Evolutionary conservation across 2,797 vertebrate genomes (phyloP), one percentile per base, ranked within the genome.

Genomic region (Enteromius fasciolatus): DNA sequence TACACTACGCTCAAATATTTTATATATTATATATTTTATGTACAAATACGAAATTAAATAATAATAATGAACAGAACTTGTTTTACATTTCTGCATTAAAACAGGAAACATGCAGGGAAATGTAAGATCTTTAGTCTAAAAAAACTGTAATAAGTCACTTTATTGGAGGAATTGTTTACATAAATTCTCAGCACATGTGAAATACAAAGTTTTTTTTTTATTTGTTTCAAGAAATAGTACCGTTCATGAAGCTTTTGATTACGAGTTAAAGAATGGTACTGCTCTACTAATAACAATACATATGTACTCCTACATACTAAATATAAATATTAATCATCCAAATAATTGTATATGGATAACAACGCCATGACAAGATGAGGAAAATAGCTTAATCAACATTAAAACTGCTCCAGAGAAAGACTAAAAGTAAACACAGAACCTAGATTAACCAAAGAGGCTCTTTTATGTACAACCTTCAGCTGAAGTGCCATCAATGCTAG

Each of bases 401-500:
- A 41, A 12, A 76, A 23, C 80, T 25, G 18, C 18, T 76, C 9
- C 20, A 75, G 31, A 64, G 28, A 76, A 76, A 75, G n/a, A 59
- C 14, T 48, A 46, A 57, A 76, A 54, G 48, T 33, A 68, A 76
- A 81, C 57, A 63, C 41, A 63, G 48, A 25, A 44, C 12, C 25
- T 44, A 12, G 50, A 64, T 36, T 2, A 63, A 39, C 18, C 15
- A 52, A 59, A 28, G 17, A 80, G 52, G n/a, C 11, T 64, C 6
- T 25, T 68, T 68, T 25, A 54, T 81, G 61, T 57, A 67, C 36
- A 82, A 64, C 59, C 33, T 66, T 74, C 46, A 82, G 28, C 12
- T 66, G 3, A 54, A 81, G 46, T 75, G 46, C n/a, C 10, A 52
- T 74, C 33, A 31, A 25, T 44, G n/a, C 25, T 46, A 63, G 9